These are phyloP conservation scores for Urocynchramus pylzowi DNA, from an alignment of 2,113 vertebrate species.

Conservation along the genomic window DNA sequence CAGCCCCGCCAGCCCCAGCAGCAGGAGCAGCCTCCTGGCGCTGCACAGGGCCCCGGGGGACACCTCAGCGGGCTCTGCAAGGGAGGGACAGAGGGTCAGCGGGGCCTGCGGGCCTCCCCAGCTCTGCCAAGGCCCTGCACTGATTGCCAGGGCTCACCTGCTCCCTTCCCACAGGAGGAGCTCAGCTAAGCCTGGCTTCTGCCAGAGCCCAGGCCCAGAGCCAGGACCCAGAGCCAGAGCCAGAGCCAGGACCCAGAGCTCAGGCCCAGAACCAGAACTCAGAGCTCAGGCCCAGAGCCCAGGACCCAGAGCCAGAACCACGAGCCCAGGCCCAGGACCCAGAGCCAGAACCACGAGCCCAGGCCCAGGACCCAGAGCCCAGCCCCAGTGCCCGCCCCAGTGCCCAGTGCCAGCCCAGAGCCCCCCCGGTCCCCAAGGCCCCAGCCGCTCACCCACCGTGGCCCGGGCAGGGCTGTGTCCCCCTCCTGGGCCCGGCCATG, in stretches of 20 bases:
- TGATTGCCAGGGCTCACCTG: rapidly evolving
- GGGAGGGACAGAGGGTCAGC: neutral
- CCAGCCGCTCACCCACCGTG: slow-evolving; percentile 46
- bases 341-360: no score
- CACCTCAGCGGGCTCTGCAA: neutral
- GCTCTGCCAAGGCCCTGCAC: neutral
- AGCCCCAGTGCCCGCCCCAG: no score
- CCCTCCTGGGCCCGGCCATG: neutral
- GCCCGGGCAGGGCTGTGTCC: neutral
- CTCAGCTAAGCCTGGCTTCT: neutral
- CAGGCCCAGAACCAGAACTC: no score
- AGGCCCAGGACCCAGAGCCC: no score
- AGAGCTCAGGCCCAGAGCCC: neutral
- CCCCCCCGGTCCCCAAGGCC: no score
- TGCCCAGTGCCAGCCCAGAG: no score
- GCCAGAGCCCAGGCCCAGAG: rapidly evolving
- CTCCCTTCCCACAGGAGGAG: rapidly evolving
- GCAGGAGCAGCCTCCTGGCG: slow-evolving; percentile 59
- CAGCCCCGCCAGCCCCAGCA: slow-evolving; percentile 68
- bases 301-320: no score
- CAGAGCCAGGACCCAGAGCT: no score
- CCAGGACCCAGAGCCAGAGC: no score
- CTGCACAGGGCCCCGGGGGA: neutral
- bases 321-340: neutral
- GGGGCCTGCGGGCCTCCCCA: rapidly evolving